Evolutionary conservation across 2,113 vertebrate genomes (phyloP).

Genomic region (Shinisaurus crocodilurus): DNA sequence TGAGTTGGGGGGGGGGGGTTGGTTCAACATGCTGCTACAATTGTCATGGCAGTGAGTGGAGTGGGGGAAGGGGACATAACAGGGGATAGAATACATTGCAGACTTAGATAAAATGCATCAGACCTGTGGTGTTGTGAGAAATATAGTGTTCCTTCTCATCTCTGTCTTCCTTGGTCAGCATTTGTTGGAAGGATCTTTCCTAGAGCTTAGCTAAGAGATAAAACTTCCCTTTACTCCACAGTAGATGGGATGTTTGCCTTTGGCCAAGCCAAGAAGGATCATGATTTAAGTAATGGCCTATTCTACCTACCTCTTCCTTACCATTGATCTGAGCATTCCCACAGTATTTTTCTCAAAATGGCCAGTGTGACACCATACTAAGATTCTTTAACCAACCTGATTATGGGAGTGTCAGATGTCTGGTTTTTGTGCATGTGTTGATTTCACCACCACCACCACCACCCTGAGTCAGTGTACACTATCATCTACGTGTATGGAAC

Average conservation of each 20-base stretch:
- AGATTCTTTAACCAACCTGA: not conserved
- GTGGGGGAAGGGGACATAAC: not conserved
- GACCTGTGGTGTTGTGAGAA: not conserved
- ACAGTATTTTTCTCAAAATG: not conserved
- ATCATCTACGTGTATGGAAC: not conserved
- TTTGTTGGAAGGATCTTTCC: too few species aligned
- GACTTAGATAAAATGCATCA: not conserved
- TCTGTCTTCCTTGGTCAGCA: not conserved
- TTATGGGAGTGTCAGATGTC: not conserved
- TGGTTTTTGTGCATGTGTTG: not conserved
- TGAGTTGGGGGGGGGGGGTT: not conserved
- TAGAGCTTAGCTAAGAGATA: not conserved
- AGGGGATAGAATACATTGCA: not conserved
- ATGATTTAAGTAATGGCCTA: not conserved
- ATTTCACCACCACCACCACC: not conserved
- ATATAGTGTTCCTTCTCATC: not conserved
- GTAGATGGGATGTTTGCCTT: not conserved
- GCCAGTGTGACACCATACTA: not conserved
- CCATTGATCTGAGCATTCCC: not conserved
- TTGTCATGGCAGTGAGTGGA: not conserved
- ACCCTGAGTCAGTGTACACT: not conserved
- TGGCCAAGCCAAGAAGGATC: not conserved
- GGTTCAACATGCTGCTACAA: not conserved
- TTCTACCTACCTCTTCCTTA: not conserved
- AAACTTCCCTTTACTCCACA: not conserved